Evolutionary conservation across 2,888 invertebrate genomes (phyloP), one percentile per base, ranked within the genome.

Genomic region (Eustalomyia histrio): DNA sequence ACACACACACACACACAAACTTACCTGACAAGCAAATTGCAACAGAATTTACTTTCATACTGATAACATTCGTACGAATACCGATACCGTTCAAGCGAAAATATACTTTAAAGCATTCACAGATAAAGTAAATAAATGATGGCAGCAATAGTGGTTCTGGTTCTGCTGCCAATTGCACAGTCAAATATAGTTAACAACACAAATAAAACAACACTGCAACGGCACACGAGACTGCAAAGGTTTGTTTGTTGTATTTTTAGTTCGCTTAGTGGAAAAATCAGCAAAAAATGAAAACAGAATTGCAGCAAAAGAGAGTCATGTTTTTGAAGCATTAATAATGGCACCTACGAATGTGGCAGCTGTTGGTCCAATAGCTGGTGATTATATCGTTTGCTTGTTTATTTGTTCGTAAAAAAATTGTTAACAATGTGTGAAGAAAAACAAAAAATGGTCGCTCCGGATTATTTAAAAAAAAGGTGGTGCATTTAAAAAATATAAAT

Each of bases 11-110:
- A 33, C 58, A 55, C n/a, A 53, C 57, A 71, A 63, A 83, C 84
- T 83, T 73, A 84, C 84, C 84, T 84, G 84, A 84, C 81, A 84
- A 84, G 84, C 85, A 85, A 86, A 87, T 86, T 84, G 86, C 85
- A 83, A 84, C 79, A 83, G 84, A 86, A 85, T 86, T 86, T 85
- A 85, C 86, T 86, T 84, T 87, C 87, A 87, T 87, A 84, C 87
- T 87, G 87, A 86, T 85, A 84, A 84, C 86, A 86, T 86, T 86
- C 85, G 85, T 83, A 75, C 85, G 82, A 84, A 81, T 84, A 84
- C 84, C 67, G 84, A 80, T 83, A 83, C 83, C 84, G 82, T 84
- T 85, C 85, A 86, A 86, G 85, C 84, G 83, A 82, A 84, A 85
- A 85, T 83, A 83, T 83, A 63, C 68, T 74, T 81, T 79, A 78